Conservation (phyloP, 1,140 invertebrate species). For the Agraylea sexmaculata region DNA sequence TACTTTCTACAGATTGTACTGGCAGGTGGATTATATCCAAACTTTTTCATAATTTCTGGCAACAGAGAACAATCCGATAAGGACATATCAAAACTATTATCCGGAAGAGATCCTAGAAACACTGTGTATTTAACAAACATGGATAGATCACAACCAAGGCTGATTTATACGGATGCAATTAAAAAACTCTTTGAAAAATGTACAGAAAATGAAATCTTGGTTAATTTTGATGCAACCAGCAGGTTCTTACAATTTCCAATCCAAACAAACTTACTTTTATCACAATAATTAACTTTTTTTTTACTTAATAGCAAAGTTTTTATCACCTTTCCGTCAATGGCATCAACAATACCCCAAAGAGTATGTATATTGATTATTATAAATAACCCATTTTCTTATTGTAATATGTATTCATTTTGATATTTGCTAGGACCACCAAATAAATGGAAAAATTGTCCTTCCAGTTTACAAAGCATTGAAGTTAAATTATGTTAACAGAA, state of each 20-base stretch:
- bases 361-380: not conserved
- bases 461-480: slow-evolving; percentile 72
- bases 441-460: slow-evolving; percentile 48
- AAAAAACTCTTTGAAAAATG: slow-evolving; percentile 38
- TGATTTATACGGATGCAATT: slow-evolving; percentile 52
- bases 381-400: not conserved
- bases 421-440: no score
- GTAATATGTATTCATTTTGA: no score
- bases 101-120: slow-evolving; percentile 57
- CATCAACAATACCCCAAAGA: not conserved
- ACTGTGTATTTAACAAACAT: slow-evolving; percentile 61
- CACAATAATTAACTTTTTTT: slow-evolving; percentile 14
- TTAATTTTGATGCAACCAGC: slow-evolving; percentile 49
- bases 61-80: slow-evolving; percentile 44
- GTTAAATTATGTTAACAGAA: slow-evolving; percentile 44
- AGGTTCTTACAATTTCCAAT: no score
- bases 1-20: slow-evolving; percentile 47
- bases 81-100: slow-evolving; percentile 41
- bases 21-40: slow-evolving; percentile 81
- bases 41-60: slow-evolving; percentile 62
- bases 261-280: no score
- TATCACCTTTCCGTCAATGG: slow-evolving; percentile 25
- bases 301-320: slow-evolving; percentile 33
- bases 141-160: slow-evolving; percentile 57
- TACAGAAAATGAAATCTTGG: slow-evolving; percentile 37